These are phyloP conservation scores for Mactra quadrangularis DNA, from an alignment of 1,140 invertebrate genomes.

Conservation along the genomic window DNA sequence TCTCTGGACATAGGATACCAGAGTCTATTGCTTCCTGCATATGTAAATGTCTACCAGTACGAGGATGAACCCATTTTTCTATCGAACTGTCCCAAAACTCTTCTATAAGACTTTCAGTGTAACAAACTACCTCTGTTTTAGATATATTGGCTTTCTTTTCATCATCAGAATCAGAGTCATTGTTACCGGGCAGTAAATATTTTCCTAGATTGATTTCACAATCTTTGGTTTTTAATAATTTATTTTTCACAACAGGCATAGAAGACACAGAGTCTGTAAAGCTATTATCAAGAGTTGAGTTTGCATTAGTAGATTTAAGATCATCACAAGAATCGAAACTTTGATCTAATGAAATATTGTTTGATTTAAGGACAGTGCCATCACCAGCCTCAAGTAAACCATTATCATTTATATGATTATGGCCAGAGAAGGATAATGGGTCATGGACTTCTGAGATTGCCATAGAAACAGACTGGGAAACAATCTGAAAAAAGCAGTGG, in stretches of 20 bases:
- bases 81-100: constrained; percentile 69
- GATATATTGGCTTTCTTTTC: constrained; percentile 15
- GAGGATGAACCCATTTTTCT: constrained; percentile 86
- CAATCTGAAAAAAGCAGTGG: constrained; percentile 32
- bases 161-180: constrained; percentile 44
- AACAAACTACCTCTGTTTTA: constrained; percentile 57
- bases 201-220: constrained; percentile 59
- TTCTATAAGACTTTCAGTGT: constrained; percentile 75
- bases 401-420: constrained; percentile 22
- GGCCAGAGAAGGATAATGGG: constrained; percentile 10
- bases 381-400: constrained; percentile 13
- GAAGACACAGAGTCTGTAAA: constrained; percentile 24
- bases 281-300: constrained; percentile 8
- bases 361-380: constrained; percentile 4
- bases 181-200: constrained; percentile 44
- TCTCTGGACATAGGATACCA: constrained; percentile 88
- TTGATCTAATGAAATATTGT: constrained; percentile 43
- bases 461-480: constrained; percentile 30
- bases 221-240: constrained; percentile 36
- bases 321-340: constrained; percentile 39
- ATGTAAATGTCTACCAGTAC: constrained; percentile 89
- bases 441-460: constrained; percentile 33
- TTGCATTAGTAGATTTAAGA: constrained; percentile 7
- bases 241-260: constrained; percentile 28
- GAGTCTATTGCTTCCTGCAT: constrained; percentile 90